Base-by-base conservation (phyloP, 2,888 invertebrate genomes). In the Epirrhoe tristata region DNA sequence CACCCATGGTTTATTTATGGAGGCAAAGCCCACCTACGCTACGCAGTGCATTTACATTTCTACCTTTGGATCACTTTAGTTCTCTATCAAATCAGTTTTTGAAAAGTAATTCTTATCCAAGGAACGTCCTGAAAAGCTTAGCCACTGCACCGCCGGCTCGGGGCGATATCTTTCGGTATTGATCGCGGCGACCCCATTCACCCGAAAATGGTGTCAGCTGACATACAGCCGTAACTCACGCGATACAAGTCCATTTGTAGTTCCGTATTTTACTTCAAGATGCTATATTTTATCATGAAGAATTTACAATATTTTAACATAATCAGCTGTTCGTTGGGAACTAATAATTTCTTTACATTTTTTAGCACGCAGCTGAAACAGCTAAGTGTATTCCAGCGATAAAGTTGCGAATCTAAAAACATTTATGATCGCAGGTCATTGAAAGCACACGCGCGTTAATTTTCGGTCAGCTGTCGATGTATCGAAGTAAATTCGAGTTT, bases 381-480 rank as follows among this genome's bases (percentile, higher is more conserved):
- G 32, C 32, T 53, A 16, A 55, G 48, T 58, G 55, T 55, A 56
- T 39, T 36, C 6, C 17, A 50, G 36, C 50, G 36, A 52, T 57
- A 43, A 62, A 32, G 52, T 57, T 57, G n/a, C 10, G 14, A 48
- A 57, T 58, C 48, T 43, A 17, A 58, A n/a, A 48, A 58, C 7
- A 34, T 58, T 52, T 46, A 53, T 24, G 24, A 50, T 59, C 32
- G 34, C 58, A 50, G 51, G 43, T 65, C 58, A 50, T 51, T 14
- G 54, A 36, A 46, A 56, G 36, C n/a, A 60, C 39, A 52, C 24
- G 62, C 63, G 56, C 51, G 61, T 60, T 53, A 61, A 48, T 66
- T 46, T 57, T 48, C 74, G 74, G 78, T 82, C 82, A 83, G 81
- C 83, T 84, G 83, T 81, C 80, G 78, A 81, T 77, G 78, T 77